Percentiles rank a stretch among this genome's conserved stretches.
Conservation (phyloP, 2,797 vertebrate genomes). For the Hylomyscus alleni region DNA sequence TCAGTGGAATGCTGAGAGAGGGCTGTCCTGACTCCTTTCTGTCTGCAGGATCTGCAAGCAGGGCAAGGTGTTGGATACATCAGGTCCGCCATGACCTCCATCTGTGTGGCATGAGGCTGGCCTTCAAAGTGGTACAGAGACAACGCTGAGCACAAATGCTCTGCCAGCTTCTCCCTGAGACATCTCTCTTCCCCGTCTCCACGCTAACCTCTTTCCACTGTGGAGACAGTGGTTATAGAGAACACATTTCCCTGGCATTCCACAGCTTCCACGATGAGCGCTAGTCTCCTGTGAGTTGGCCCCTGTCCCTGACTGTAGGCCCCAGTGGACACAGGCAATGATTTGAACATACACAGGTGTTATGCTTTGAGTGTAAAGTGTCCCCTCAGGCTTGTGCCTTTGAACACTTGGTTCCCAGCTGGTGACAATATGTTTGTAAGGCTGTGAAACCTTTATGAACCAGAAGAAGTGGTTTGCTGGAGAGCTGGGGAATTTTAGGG, state of each 20-base stretch:
- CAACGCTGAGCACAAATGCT: background rate
- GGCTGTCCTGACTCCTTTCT: no score
- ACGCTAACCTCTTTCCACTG: background rate
- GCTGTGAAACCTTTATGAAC: background rate
- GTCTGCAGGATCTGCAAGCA: background rate
- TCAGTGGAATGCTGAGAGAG: fast-evolving
- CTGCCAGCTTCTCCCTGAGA: background rate
- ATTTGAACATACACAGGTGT: background rate
- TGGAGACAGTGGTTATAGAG: background rate
- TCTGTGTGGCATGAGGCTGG: background rate
- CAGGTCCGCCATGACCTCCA: background rate
- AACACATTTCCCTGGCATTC: no score
- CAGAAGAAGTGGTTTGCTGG: no score
- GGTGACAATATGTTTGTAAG: background rate
- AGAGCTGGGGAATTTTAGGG: background rate
- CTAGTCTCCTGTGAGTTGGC: background rate
- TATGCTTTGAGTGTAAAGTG: background rate
- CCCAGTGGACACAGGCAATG: background rate
- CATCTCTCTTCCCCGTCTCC: fast-evolving
- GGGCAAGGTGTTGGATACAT: fast-evolving
- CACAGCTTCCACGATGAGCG: background rate
- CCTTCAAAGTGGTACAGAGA: background rate
- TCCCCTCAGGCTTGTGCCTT: background rate
- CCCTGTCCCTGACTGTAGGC: background rate
- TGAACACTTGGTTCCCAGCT: background rate